Percentiles rank a stretch among this genome's conserved stretches.
Conservation (phyloP, 2,888 invertebrate species). For the Deroplatys truncata region DNA sequence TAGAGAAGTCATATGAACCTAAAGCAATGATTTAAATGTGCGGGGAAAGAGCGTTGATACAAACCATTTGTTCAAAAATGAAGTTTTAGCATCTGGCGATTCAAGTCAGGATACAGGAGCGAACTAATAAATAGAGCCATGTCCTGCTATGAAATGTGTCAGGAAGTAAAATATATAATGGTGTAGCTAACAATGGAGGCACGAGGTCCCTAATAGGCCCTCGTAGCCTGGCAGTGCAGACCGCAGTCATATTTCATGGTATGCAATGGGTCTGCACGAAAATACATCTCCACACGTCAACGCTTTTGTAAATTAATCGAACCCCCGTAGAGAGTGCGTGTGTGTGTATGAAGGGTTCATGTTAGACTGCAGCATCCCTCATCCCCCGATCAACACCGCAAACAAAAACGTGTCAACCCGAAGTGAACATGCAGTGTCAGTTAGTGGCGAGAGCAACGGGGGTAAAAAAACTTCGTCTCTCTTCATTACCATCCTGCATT, state of each 20-base stretch:
- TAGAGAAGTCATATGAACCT: no score
- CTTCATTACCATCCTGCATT: background rate
- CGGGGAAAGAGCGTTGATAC: background rate
- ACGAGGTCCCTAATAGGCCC: background rate
- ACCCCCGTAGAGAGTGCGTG: constrained; percentile 1
- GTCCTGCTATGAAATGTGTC: constrained; percentile 1
- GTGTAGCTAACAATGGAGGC: background rate
- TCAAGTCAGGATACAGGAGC: background rate
- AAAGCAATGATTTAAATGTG: no score
- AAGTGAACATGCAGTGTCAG: background rate
- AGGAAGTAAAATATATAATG: background rate
- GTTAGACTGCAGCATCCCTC: background rate
- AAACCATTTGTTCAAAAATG: background rate
- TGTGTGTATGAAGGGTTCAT: constrained; percentile 13
- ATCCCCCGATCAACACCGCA: background rate
- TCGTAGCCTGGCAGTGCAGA: background rate
- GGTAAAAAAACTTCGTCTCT: background rate
- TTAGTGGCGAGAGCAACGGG: background rate
- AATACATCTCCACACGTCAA: constrained; percentile 14
- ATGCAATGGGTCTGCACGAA: background rate
- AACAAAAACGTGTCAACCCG: background rate
- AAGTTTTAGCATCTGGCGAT: background rate
- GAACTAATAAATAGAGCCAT: constrained; percentile 2
- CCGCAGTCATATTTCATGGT: constrained; percentile 23
- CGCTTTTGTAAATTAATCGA: constrained; percentile 22